These are phyloP conservation scores for Nudaria mundana DNA, from an alignment of 2,888 invertebrate genomes.

Conservation along the genomic window DNA sequence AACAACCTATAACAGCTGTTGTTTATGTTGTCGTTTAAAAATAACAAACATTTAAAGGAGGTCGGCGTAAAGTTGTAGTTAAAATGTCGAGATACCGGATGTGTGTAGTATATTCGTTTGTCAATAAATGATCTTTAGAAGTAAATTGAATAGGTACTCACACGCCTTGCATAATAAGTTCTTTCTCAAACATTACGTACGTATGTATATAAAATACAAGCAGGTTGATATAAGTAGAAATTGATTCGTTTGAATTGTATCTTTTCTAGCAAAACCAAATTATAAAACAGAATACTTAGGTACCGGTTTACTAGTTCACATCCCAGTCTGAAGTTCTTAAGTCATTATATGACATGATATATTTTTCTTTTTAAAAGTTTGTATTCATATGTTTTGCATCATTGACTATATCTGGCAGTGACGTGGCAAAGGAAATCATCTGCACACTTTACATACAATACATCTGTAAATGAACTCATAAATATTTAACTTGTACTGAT, in stretches of 20 bases:
- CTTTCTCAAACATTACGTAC: not conserved
- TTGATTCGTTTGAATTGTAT: constrained; percentile 20
- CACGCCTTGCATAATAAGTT: not conserved
- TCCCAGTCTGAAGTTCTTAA: not conserved
- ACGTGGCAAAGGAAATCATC: no score
- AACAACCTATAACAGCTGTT: no score
- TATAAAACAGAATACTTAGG: no score
- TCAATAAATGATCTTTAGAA: not conserved
- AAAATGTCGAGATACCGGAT: no score
- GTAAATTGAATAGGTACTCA: not conserved
- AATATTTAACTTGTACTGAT: not conserved
- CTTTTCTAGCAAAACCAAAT: constrained; percentile 12
- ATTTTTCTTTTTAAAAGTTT: not conserved
- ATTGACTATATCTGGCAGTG: no score
- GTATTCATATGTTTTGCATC: not conserved
- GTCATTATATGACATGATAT: not conserved
- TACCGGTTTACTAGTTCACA: not conserved
- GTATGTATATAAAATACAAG: not conserved
- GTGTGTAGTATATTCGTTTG: constrained; percentile 2
- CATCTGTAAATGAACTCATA: not conserved
- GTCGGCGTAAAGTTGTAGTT: no score
- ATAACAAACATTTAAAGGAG: no score
- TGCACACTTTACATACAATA: not conserved
- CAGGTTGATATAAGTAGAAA: constrained; percentile 20
- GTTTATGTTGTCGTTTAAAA: no score